Evolutionary conservation across 2,888 invertebrate species (phyloP).

Genomic region (Conomelus anceps): DNA sequence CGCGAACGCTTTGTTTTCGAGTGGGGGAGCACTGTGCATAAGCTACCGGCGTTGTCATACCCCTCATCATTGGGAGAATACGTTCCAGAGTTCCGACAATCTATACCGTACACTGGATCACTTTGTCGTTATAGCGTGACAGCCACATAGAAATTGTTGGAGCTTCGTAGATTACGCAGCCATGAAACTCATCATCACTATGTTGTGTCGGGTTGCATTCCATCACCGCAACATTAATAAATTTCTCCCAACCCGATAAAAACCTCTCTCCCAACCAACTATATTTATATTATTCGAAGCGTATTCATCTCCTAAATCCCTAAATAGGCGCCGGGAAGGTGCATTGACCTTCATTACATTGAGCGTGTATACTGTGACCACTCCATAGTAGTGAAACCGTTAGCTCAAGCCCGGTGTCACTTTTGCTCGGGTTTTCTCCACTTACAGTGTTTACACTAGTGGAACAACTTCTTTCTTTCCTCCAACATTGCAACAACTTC

Average conservation of each 20-base stretch:
- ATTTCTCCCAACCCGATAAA: neutral
- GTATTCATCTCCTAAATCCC: neutral
- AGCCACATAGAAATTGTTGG: neutral
- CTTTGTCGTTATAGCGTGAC: neutral
- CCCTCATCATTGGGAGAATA: neutral
- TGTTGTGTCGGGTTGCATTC: neutral
- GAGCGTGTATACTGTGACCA: neutral
- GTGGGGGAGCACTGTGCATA: neutral
- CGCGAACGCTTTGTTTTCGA: neutral
- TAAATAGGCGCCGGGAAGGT: neutral
- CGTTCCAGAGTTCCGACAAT: neutral
- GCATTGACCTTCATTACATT: neutral
- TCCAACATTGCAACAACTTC: neutral
- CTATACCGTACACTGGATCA: neutral
- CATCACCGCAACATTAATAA: neutral
- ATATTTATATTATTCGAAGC: too few relatives aligned
- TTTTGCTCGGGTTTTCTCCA: neutral
- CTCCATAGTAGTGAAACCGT: neutral
- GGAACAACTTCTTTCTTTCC: neutral
- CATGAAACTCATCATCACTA: neutral
- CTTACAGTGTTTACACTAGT: neutral
- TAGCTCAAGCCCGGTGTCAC: neutral
- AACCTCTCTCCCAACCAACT: too few relatives aligned
- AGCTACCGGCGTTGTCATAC: neutral
- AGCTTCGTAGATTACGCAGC: neutral